Evolutionary conservation across 1,140 invertebrate species (phyloP), one percentile per base, ranked within the genome.

Genomic region (Drosophila leontia): DNA sequence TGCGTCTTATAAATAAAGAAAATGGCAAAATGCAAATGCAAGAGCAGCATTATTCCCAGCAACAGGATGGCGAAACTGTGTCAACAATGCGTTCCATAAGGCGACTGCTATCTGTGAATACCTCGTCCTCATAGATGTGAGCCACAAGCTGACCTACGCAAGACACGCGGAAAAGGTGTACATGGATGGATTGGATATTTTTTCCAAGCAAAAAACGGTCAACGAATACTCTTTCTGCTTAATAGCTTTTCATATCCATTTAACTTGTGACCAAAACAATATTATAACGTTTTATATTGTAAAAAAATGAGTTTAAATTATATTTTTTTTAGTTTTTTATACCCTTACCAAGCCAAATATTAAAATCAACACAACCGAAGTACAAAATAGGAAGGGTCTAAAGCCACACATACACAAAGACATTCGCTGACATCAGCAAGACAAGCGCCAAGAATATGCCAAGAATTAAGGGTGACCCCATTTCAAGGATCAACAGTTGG

Each of bases 61-160:
- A 23, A 23, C 17, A 8, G 19, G 9, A 56, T 32, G 9, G 68
- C 26, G 53, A 67, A 80, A 78, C 55, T 88, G 84, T 88, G 84
- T 87, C 84, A 87, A 88, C 84, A 87, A 78, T 81, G 85, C 80
- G 79, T 87, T 82, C 77, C 82, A 62, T 37, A 51, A 64, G 70
- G 39, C 70, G 48, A 17, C n/a, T 34, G 9, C 17, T 19, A 53
- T 8, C 12, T 37, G 3, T 39, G 51, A 23, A 23, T 26, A 29
- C 19, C 51, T 23, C 1, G 17, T 3, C 13, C 13, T 34, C n/a
- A 50, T 29, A 15, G 4, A 17, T 23, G 4, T n/a, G 7, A 5
- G 23, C 32, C 35, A 48, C 15, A 45, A 39, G 17, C 42, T 63
- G 19, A 29, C 15, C 61, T 26, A 42, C 3, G 12, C 13, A 35